Evolutionary conservation across 2,113 vertebrate genomes (phyloP).

Genomic region (Butorides virescens): DNA sequence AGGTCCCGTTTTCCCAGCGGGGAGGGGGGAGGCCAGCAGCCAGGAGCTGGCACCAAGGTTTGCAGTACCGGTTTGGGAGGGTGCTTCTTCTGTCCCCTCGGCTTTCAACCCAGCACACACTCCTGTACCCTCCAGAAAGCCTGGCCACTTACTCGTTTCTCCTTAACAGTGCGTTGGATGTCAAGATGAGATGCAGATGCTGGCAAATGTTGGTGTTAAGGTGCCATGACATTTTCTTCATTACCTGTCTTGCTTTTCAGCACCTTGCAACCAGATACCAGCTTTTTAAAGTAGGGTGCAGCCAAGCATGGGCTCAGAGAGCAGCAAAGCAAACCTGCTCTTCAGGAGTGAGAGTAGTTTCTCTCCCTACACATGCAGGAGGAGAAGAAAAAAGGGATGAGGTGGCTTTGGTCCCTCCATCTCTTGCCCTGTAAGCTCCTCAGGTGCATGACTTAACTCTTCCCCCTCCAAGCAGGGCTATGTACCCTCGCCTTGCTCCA

Average conservation of each 20-base stretch:
- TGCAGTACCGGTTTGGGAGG: accelerated
- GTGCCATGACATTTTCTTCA: neutral
- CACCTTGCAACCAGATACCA: neutral
- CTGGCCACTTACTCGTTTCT: neutral
- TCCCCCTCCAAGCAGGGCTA: neutral
- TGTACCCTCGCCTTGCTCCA: neutral
- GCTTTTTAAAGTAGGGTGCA: neutral
- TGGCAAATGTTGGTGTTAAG: neutral
- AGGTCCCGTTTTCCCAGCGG: neutral
- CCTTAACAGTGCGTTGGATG: neutral
- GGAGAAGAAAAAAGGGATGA: neutral
- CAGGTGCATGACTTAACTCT: neutral
- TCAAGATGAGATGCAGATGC: neutral
- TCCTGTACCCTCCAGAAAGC: neutral
- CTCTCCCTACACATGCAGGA: neutral
- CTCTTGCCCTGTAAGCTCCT: neutral
- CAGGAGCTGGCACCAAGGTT: neutral
- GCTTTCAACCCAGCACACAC: neutral
- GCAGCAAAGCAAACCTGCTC: neutral
- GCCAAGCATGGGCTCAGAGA: neutral
- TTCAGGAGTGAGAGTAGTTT: neutral
- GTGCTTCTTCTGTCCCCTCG: accelerated
- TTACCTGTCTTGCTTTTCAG: neutral
- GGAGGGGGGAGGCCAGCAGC: neutral
- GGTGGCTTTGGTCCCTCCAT: neutral